Percentiles rank a stretch among this genome's conserved stretches.
Evolutionary conservation across 2,113 vertebrate genomes (phyloP).

Genomic region (Bombycilla garrulus): DNA sequence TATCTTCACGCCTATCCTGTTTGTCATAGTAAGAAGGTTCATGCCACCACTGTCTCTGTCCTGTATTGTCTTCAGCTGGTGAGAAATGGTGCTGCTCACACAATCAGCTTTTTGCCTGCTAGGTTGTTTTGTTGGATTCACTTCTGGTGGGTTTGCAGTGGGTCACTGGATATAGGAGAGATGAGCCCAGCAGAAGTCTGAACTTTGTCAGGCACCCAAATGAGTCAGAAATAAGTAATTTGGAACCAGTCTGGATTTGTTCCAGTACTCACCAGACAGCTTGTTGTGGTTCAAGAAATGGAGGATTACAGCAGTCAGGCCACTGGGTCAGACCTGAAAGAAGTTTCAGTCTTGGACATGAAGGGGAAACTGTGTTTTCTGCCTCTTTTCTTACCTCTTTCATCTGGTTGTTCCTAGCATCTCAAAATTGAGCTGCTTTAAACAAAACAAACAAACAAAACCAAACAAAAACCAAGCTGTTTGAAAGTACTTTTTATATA

Average conservation of each 20-base stretch:
- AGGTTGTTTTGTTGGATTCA: not conserved
- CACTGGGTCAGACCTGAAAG: not conserved
- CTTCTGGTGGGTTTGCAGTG: not conserved
- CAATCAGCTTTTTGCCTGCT: not conserved
- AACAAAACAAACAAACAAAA: not conserved
- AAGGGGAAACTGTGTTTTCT: not conserved
- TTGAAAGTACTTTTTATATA: not conserved
- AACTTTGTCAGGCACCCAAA: rapidly evolving
- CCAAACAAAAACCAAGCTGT: no score
- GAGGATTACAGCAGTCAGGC: not conserved
- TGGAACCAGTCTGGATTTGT: not conserved
- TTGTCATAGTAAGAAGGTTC: not conserved
- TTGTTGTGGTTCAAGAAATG: not conserved
- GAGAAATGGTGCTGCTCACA: not conserved
- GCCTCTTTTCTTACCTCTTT: not conserved
- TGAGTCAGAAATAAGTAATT: not conserved
- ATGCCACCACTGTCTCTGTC: not conserved
- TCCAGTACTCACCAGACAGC: not conserved
- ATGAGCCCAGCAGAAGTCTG: not conserved
- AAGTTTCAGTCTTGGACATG: not conserved
- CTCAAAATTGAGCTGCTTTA: not conserved
- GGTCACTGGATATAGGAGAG: not conserved
- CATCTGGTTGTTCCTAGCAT: not conserved
- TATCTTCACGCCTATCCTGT: not conserved
- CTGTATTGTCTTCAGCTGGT: not conserved